phyloP scores from a whole-genome alignment of 2,888 invertebrate species.

The Tricholauxania praeusta region DNA sequence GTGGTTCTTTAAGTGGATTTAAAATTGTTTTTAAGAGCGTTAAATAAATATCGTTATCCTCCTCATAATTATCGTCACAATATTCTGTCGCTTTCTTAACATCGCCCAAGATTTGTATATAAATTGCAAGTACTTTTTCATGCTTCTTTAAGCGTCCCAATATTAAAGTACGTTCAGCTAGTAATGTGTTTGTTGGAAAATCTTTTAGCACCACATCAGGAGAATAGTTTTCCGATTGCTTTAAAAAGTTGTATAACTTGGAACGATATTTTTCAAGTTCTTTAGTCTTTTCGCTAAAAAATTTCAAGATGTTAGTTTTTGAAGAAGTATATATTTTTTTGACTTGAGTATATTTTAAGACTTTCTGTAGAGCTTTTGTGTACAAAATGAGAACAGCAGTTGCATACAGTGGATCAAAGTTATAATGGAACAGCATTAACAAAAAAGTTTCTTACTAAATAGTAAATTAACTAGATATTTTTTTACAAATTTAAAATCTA shows the following conservation, averaged over 20 bases:
- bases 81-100: constrained; percentile 86
- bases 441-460: no score
- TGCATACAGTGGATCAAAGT: no score
- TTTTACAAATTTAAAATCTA: no score
- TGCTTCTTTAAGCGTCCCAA: constrained; percentile 90
- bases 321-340: constrained; percentile 7
- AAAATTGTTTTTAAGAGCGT: constrained; percentile 68
- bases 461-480: no score
- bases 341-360: not conserved
- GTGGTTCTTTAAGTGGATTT: constrained; percentile 68
- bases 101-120: constrained; percentile 89
- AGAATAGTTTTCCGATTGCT: constrained; percentile 83
- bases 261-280: constrained; percentile 67
- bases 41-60: constrained; percentile 62
- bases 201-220: constrained; percentile 88
- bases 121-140: constrained; percentile 92
- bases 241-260: constrained; percentile 82
- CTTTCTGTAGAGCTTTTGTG: not conserved
- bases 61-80: constrained; percentile 79
- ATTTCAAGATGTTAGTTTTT: not conserved
- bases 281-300: constrained; percentile 46
- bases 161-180: constrained; percentile 95
- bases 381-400: no score
- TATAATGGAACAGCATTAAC: no score
- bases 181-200: constrained; percentile 86